Base-by-base conservation (phyloP, 2,888 invertebrate genomes). In the Eupithecia vulgata region DNA sequence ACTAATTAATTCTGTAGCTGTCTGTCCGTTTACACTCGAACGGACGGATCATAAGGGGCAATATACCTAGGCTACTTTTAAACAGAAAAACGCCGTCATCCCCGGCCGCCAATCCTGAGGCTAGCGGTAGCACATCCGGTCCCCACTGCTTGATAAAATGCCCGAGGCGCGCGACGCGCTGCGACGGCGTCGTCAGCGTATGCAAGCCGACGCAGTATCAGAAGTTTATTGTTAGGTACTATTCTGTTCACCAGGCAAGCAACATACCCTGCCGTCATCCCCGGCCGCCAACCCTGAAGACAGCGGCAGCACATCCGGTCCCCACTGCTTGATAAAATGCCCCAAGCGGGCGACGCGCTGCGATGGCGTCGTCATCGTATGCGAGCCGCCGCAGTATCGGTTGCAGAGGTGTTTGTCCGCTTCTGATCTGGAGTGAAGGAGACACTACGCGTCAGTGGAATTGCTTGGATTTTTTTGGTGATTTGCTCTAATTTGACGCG, bases 131-230 rank as follows among this genome's bases (percentile, higher is more conserved):
- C 57, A 95, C 95, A 81, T 96, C 95, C 0, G 96, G 96, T 1
- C 96, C 96, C 96, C 96, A 96, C 81, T 96, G 96, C 81, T 94
- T 95, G 73, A 96, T 85, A 87, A 96, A 96, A 87, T 96, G 96
- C 0, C 96, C 96, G 66, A 95, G 84, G 13, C 96, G 90, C 15
- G 95, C 95, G n/a, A 97, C 95, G 77, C 96, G 95, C 84, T 97
- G 97, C 75, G 96, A n/a, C 0, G 97, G 95, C 0, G 96, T 96
- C 25, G 97, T 96, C 15, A 95, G 90, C 1, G 97, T 97, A 86
- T 97, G 97, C 73, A 96, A 96, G 1, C 97, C 97, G 37, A 97
- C 97, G 79, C 97, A 97, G 86, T 97, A 97, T 0, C 97, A 96
- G 87, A 96, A 15, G 42, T 45, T 45, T 45, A 45, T 45, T n/a